phyloP scores from a whole-genome alignment of 2,888 invertebrate genomes.

The Eupithecia vulgata region DNA sequence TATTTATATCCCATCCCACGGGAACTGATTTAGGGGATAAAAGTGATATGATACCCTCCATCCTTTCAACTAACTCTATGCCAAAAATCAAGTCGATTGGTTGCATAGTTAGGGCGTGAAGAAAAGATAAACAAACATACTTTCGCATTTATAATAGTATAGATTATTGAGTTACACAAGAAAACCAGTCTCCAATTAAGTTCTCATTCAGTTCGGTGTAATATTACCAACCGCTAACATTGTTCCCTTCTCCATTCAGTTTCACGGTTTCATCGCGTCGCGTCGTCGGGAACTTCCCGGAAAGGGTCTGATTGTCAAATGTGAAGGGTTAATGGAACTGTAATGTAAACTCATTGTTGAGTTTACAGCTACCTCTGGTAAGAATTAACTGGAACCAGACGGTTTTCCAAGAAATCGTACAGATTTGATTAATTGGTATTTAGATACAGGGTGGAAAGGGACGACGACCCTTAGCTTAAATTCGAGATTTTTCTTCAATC shows the following conservation, averaged over 20 bases:
- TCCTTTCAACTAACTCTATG: too few species aligned
- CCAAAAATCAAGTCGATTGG: too few species aligned
- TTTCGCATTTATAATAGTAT: too few species aligned
- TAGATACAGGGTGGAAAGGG: too few species aligned
- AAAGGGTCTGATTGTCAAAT: conserved; percentile 35
- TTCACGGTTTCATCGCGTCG: conserved; percentile 36
- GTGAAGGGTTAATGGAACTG: conserved; percentile 24
- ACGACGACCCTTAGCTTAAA: too few species aligned
- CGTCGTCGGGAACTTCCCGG: conserved; percentile 26
- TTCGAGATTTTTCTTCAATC: too few species aligned
- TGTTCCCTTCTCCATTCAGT: conserved; percentile 26
- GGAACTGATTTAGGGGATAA: too few species aligned
- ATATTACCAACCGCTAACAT: not conserved
- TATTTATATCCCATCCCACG: too few species aligned
- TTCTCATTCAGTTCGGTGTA: not conserved
- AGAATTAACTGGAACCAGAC: not conserved
- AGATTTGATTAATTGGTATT: not conserved
- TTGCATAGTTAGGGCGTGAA: too few species aligned
- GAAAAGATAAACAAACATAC: too few species aligned
- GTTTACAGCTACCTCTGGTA: not conserved
- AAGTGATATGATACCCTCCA: too few species aligned
- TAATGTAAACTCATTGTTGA: conserved; percentile 7
- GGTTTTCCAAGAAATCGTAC: not conserved
- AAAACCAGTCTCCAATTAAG: not conserved
- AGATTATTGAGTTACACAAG: not conserved